phyloP scores from a whole-genome alignment of 92 coral and sea anemone genomes.

The Epizoanthus ramosus region DNA sequence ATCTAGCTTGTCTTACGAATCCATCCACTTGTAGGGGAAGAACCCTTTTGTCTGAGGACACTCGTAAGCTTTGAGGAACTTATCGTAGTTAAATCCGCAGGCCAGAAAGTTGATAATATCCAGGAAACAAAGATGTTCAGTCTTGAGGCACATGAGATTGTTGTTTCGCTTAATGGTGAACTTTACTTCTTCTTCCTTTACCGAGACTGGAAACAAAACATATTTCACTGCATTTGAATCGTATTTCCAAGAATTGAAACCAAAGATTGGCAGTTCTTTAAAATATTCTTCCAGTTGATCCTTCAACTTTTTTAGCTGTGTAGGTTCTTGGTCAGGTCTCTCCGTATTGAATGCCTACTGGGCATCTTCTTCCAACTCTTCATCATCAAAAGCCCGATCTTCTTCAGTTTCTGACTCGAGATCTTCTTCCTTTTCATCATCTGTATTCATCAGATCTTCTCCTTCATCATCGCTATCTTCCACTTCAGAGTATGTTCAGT shows the following conservation, averaged over 20 bases:
- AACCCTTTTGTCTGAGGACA: conserved; percentile 3
- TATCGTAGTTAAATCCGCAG: conserved; percentile 56
- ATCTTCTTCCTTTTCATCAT: conserved; percentile 34
- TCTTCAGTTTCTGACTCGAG: not conserved
- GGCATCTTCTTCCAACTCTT: not conserved
- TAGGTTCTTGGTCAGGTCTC: not conserved
- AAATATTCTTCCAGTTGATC: conserved; percentile 37
- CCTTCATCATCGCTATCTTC: conserved; percentile 6
- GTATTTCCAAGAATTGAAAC: conserved; percentile 59
- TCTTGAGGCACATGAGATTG: conserved; percentile 48
- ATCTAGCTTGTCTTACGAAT: conserved; percentile 25
- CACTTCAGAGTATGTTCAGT: too few species aligned
- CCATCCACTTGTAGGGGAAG: not conserved
- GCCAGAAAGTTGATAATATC: conserved; percentile 66
- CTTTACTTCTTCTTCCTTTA: conserved; percentile 36
- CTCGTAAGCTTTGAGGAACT: conserved; percentile 62
- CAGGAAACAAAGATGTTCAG: conserved; percentile 51
- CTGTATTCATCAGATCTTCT: conserved; percentile 12
- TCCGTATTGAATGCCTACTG: not conserved
- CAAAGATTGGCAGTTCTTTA: conserved; percentile 51
- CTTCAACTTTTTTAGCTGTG: conserved; percentile 8
- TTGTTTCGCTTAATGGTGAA: conserved; percentile 57
- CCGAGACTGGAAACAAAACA: conserved; percentile 43
- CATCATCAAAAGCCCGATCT: too few species aligned
- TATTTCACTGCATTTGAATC: conserved; percentile 50